Base-by-base conservation (phyloP, 2,888 invertebrate species). In the Anoplius nigerrimus region DNA sequence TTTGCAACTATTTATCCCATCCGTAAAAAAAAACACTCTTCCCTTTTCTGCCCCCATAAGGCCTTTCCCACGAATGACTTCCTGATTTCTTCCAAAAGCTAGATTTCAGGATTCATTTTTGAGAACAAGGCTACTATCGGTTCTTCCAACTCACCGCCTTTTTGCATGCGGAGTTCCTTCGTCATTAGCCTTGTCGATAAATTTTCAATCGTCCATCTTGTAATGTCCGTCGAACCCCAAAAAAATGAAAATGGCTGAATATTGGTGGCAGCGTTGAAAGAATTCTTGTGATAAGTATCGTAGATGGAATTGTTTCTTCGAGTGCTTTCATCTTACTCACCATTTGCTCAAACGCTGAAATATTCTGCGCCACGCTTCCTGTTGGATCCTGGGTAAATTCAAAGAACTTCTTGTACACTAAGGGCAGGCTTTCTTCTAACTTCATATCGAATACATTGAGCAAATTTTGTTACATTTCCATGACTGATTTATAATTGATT, bases 391-490 rank as follows among this genome's bases (percentile, higher is more conserved):
- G 67, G 20, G 57, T 60, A 46, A 69, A n/a, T n/a, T n/a, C n/a
- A n/a, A n/a, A n/a, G n/a, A n/a, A n/a, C n/a, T n/a, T n/a, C n/a
- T n/a, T n/a, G 78, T 79, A 78, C 0, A 78, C 51, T 6, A 75
- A 13, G 0, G 48, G 51, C 43, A 78, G 43, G 69, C 57, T 72
- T 55, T 73, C 71, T 0, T 74, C 76, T 0, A 67, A 75, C 34
- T 76, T 80, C 64, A 71, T 56, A 6, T 80, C 78, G 21, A 71
- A 80, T 0, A 79, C 69, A 15, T 53, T 13, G 27, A 71, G 62
- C 8, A 79, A 54, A 55, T 80, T 80, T 15, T 24, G 15, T 77
- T 78, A 79, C 75, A 76, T 78, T 48, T 79, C 73, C 1, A 21
- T 15, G 1, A 75, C 72, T 27, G 58, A 70, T 18, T 62, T 24